These are phyloP conservation scores for Lepidotrigona ventralis DNA, from an alignment of 1,140 invertebrate species.

Conservation along the genomic window DNA sequence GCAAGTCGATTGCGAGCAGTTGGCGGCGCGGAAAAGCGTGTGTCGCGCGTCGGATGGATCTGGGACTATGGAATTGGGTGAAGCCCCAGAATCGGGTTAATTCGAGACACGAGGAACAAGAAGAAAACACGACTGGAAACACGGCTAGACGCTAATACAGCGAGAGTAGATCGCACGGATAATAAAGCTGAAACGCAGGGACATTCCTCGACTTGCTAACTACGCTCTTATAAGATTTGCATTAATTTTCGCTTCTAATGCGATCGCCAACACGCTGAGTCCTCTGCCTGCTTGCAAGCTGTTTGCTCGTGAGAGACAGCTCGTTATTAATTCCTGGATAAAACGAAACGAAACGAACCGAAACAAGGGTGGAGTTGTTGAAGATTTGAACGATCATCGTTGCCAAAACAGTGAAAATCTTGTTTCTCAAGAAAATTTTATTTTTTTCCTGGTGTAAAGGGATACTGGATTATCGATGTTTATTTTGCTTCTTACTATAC, in stretches of 20 bases:
- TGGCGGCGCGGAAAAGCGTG: neutral
- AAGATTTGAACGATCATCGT: neutral
- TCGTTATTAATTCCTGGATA: neutral
- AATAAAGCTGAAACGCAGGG: slow-evolving; percentile 9
- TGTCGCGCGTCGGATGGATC: neutral
- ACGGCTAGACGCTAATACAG: neutral
- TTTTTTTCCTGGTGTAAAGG: too few species aligned
- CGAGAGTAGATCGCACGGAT: slow-evolving; percentile 2
- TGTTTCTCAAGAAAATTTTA: too few species aligned
- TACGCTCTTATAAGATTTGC: slow-evolving; percentile 21
- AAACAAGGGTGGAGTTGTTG: neutral
- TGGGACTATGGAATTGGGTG: neutral
- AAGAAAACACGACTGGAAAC: too few species aligned
- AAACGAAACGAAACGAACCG: neutral
- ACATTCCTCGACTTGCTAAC: slow-evolving; percentile 9
- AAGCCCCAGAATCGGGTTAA: neutral
- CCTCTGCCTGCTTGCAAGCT: neutral
- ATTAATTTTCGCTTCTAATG: slow-evolving; percentile 31
- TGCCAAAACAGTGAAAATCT: too few species aligned
- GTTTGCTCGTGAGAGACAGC: neutral
- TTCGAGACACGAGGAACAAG: neutral
- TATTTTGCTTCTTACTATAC: too few species aligned
- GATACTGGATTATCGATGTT: too few species aligned
- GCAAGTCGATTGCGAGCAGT: neutral
- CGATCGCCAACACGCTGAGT: neutral